phyloP scores from a whole-genome alignment of 2,888 invertebrate species.

The Caradrina kadenii region DNA sequence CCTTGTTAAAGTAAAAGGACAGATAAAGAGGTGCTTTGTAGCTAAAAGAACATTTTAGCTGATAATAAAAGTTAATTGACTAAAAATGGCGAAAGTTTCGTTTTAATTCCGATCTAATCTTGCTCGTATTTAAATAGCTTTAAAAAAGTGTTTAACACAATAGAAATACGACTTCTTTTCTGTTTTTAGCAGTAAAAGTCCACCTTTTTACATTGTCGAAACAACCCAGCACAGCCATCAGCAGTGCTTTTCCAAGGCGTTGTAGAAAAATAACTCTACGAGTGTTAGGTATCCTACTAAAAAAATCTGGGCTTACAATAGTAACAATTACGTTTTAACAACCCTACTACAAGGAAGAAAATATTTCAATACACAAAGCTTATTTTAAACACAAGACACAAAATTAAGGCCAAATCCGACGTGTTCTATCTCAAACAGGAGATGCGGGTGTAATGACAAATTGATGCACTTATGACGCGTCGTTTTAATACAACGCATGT shows the following conservation, averaged over 20 bases:
- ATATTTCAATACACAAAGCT: not conserved
- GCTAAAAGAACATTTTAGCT: constrained; percentile 39
- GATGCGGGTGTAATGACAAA: constrained; percentile 86
- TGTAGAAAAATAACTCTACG: not conserved
- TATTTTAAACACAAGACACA: constrained; percentile 40
- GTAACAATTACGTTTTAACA: not conserved
- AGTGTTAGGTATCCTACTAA: no score
- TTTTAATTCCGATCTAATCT: constrained; percentile 15
- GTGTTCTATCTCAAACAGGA: constrained; percentile 64
- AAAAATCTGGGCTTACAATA: no score
- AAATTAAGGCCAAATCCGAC: constrained; percentile 42
- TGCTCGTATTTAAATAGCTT: not conserved
- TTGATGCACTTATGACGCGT: constrained; percentile 78
- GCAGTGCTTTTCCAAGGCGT: not conserved
- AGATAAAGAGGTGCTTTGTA: constrained; percentile 33
- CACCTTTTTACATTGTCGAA: not conserved
- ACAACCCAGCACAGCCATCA: not conserved
- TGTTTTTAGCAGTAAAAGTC: not conserved
- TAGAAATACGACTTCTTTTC: not conserved
- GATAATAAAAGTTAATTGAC: constrained; percentile 44
- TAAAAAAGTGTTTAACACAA: not conserved
- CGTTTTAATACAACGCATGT: constrained; percentile 71
- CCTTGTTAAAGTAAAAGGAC: constrained; percentile 33
- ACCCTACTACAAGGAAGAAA: not conserved
- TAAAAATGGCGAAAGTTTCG: constrained; percentile 36